Conservation (phyloP, 2,113 vertebrate species). For the Corythaixoides concolor region DNA sequence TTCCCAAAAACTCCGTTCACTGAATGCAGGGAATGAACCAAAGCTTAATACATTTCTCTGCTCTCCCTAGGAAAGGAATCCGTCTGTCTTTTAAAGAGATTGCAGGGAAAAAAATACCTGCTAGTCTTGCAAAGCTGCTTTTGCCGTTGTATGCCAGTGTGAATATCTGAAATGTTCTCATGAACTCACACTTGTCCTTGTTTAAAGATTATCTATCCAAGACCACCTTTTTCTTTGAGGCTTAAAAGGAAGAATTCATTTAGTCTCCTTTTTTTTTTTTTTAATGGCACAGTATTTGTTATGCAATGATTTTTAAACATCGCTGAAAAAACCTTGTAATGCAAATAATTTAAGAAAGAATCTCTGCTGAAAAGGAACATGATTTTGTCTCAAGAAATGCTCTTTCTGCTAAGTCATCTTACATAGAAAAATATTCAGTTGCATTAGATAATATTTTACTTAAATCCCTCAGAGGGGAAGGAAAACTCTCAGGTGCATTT, state of each 20-base stretch:
- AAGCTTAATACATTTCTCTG: constrained; percentile 28
- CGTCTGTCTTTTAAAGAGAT: constrained; percentile 25
- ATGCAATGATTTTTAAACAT: constrained; percentile 28
- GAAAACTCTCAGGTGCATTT: not conserved
- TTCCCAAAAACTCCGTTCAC: constrained; percentile 44
- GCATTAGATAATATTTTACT: not conserved
- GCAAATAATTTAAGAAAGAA: not conserved
- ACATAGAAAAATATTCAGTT: not conserved
- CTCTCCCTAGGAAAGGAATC: constrained; percentile 29
- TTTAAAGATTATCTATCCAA: not conserved
- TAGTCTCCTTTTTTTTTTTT: not conserved
- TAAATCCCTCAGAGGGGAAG: not conserved
- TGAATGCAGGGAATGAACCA: constrained; percentile 48
- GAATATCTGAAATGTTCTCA: not conserved
- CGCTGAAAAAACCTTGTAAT: not conserved
- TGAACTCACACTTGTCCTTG: not conserved
- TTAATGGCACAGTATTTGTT: not conserved
- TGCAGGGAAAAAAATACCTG: constrained; percentile 16
- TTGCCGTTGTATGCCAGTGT: not conserved
- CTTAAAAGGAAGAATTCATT: not conserved
- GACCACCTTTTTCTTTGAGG: not conserved
- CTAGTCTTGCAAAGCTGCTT: not conserved
- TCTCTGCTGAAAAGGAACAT: not conserved
- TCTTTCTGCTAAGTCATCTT: constrained; percentile 58
- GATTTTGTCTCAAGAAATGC: constrained; percentile 19